Evolutionary conservation across 1,140 invertebrate species (phyloP), one percentile per base, ranked within the genome.

Genomic region (Antheraea mylitta): DNA sequence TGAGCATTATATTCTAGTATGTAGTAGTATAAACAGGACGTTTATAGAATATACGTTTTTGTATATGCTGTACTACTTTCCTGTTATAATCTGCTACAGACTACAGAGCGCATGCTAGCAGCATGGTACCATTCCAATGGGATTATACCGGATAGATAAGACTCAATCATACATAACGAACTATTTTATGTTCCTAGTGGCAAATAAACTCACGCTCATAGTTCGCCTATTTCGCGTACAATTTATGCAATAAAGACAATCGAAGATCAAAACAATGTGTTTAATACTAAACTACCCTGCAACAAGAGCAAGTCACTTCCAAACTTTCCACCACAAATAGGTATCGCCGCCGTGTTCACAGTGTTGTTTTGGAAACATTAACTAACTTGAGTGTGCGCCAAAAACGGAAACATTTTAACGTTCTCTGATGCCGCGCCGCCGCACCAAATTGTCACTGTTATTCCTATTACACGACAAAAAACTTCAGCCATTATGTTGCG

Each of bases 381-480:
- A 88, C 89, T 88, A 85, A 86, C 76, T 91, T 89, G 86, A 89
- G 83, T 82, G 83, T 67, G 81, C 80, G 87, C 89, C 87, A 86
- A 88, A 87, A 90, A 82, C 81, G 82, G 83, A 86, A 86, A 83
- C 86, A 85, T 87, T 91, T 88, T 82, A 84, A 77, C 76, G 78
- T 79, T 79, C 67, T 72, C 77, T 77, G 77, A 48, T 73, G 73
- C 69, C 75, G 62, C 72, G 72, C 73, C 70, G 76, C 60, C 30
- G 19, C 19, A 22, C 80, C 78, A 75, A 83, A 82, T 84, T 85
- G 84, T 82, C 82, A 79, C 77, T 77, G 78, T 77, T 77, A 74
- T 79, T 78, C 75, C 77, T 80, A 84, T 83, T 82, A 84, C 82
- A 82, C 75, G 80, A 82, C 76, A 79, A 86, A 87, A 86, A 86